Evolutionary conservation across 2,888 invertebrate species (phyloP).

Genomic region (Tenodera sinensis): DNA sequence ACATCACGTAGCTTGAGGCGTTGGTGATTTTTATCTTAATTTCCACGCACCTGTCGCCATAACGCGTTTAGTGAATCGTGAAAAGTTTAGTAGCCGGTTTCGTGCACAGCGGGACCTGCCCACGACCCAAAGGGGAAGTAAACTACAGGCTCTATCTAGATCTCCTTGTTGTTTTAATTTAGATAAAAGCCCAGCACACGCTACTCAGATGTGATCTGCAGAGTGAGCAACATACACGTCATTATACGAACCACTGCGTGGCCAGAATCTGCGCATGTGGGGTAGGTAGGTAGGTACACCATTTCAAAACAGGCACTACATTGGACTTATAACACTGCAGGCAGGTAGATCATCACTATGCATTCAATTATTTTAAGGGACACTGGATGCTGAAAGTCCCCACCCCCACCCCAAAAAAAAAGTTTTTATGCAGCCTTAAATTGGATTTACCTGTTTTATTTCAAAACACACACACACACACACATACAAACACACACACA

Average conservation of each 20-base stretch:
- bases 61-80: background rate
- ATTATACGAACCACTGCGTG: background rate
- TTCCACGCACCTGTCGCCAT: background rate
- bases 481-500: too few species aligned
- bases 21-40: background rate
- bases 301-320: background rate
- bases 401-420: too few species aligned
- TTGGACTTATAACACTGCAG: too few species aligned
- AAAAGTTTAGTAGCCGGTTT: background rate
- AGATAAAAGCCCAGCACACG: background rate
- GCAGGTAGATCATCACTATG: too few species aligned
- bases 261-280: background rate
- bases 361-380: too few species aligned
- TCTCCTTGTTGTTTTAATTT: background rate
- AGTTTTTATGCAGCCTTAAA: too few species aligned
- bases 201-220: background rate
- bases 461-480: too few species aligned
- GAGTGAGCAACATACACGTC: background rate
- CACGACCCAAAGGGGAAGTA: background rate
- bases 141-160: background rate
- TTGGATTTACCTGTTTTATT: too few species aligned
- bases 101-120: background rate
- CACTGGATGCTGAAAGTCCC: too few species aligned
- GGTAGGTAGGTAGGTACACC: too few species aligned
- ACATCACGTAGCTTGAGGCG: background rate